These are phyloP conservation scores for Brachyopa scutellaris DNA, from an alignment of 2,888 invertebrate genomes.

Conservation along the genomic window DNA sequence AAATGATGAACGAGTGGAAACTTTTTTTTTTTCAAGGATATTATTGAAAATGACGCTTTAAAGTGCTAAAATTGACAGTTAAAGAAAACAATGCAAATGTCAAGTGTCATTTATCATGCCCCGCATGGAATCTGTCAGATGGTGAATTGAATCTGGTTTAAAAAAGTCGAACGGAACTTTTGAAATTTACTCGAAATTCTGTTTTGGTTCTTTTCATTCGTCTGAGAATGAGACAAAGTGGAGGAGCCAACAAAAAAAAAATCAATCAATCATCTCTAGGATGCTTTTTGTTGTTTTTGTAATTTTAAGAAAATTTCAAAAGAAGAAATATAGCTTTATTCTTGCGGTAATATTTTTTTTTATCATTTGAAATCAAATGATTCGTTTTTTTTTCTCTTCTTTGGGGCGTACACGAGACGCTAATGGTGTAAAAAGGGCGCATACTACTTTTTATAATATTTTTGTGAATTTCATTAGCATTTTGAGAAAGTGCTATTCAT, in stretches of 20 bases:
- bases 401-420: conserved; percentile 41
- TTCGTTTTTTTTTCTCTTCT: conserved; percentile 27
- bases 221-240: conserved; percentile 40
- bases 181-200: too few species aligned
- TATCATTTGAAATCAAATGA: conserved; percentile 7
- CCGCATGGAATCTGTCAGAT: background rate
- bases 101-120: background rate
- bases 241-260: conserved; percentile 12
- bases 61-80: too few species aligned
- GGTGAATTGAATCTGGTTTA: background rate
- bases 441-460: conserved; percentile 49
- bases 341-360: conserved; percentile 40
- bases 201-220: conserved; percentile 16
- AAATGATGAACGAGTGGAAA: conserved; percentile 47
- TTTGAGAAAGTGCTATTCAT: conserved; percentile 53
- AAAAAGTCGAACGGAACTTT: conserved; percentile 33
- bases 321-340: too few species aligned
- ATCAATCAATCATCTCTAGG: conserved; percentile 65
- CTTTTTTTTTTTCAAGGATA: conserved; percentile 22
- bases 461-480: conserved; percentile 59
- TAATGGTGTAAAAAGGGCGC: conserved; percentile 60
- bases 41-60: conserved; percentile 10
- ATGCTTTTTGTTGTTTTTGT: conserved; percentile 4
- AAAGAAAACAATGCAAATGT: too few species aligned
- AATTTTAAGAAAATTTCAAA: conserved; percentile 23